phyloP scores from a whole-genome alignment of 2,113 vertebrate genomes.

The Pandion haliaetus region DNA sequence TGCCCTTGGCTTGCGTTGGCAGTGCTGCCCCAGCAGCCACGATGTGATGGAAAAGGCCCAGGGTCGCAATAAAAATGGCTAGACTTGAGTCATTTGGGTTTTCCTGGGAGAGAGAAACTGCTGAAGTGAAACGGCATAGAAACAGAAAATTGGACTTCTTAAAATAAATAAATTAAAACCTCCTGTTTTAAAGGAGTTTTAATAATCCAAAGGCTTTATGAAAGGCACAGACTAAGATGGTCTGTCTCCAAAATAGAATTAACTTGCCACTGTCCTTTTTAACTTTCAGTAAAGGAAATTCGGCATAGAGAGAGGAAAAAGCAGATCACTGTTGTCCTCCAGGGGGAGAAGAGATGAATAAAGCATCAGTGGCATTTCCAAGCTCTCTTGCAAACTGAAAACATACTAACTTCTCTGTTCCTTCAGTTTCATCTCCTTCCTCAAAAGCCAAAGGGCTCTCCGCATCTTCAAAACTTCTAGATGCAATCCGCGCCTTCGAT shows the following conservation, averaged over 20 bases:
- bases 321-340: conserved; percentile 6
- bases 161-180: not conserved
- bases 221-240: not conserved
- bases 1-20: not conserved
- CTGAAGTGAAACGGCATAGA: not conserved
- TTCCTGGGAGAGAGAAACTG: not conserved
- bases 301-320: not conserved
- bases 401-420: not conserved
- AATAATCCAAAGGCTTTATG: not conserved
- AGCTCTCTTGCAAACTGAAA: not conserved
- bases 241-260: not conserved
- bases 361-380: conserved; percentile 35
- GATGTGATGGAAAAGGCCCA: not conserved
- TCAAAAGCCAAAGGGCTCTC: conserved; percentile 1
- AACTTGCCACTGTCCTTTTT: not conserved
- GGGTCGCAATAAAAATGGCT: not conserved
- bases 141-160: not conserved
- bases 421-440: not conserved
- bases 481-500: not conserved
- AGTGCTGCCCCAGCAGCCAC: not conserved
- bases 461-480: not conserved
- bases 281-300: not conserved
- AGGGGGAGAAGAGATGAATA: not conserved
- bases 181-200: not conserved
- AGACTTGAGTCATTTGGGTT: not conserved